phyloP scores from a whole-genome alignment of 2,888 invertebrate genomes.

The Thera britannica region DNA sequence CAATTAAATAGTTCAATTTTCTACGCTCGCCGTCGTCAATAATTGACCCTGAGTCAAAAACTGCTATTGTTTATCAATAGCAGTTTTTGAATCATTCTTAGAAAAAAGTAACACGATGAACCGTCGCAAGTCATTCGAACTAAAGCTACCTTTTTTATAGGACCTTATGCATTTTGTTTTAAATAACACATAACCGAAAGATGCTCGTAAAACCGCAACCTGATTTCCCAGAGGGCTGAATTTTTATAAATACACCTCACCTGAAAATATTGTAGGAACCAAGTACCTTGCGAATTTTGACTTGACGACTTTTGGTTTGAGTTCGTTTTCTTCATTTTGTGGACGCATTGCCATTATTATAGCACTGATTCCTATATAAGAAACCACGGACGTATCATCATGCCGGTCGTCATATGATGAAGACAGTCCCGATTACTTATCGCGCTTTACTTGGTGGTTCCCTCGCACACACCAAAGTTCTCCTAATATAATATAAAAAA shows the following conservation, averaged over 20 bases:
- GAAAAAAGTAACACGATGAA: conserved; percentile 45
- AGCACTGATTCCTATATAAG: conserved; percentile 18
- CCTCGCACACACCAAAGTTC: too few relatives aligned
- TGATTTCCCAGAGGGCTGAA: conserved; percentile 80
- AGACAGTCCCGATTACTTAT: background rate
- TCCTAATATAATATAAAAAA: too few relatives aligned
- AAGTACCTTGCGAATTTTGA: conserved; percentile 60
- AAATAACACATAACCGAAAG: conserved; percentile 56
- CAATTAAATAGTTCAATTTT: too few relatives aligned
- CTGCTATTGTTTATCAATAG: too few relatives aligned
- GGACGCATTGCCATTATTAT: conserved; percentile 56
- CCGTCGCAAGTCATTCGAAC: conserved; percentile 53
- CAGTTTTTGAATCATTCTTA: too few relatives aligned
- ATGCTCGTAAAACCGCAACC: conserved; percentile 55
- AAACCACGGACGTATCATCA: background rate
- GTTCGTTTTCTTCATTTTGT: conserved; percentile 52
- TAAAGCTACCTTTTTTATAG: conserved; percentile 42
- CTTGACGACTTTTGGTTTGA: conserved; percentile 54
- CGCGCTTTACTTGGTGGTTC: too few relatives aligned
- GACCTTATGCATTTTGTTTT: conserved; percentile 49
- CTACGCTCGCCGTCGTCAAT: too few relatives aligned
- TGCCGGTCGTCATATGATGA: background rate
- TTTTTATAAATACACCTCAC: conserved; percentile 71
- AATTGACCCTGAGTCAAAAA: too few relatives aligned
- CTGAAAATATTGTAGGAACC: conserved; percentile 62